Evolutionary conservation across 2,888 invertebrate genomes (phyloP), one percentile per base, ranked within the genome.

Genomic region (Baronia brevicornis): DNA sequence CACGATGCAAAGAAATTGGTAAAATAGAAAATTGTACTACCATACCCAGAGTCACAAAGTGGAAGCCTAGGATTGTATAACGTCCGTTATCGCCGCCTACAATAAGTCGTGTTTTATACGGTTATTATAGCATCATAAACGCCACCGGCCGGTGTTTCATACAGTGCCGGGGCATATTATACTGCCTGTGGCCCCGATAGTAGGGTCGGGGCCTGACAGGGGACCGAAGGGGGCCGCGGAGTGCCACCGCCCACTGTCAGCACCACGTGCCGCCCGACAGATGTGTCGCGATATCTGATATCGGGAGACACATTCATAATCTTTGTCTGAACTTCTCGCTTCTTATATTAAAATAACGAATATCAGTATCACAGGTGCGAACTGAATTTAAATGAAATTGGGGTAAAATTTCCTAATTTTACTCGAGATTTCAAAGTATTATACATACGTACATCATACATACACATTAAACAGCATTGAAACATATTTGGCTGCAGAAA

Each of bases 51-150:
- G 57, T 56, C 60, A 54, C 63, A 59, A 60, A 65, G 64, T 60
- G 59, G 58, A 61, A 63, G 68, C 60, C 69, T 73, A 62, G 62
- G 60, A 70, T 64, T 71, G 71, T 80, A 67, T 71, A 78, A 69
- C 67, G 75, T 72, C 72, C 66, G 75, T 70, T 79, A 84, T 84
- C 78, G 80, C 73, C 71, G 74, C 69, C 72, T 74, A 79, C 80
- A 84, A 84, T 80, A 82, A 82, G 80, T 82, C 78, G 77, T 73
- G 68, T 84, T 85, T 84, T 84, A 84, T 84, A 82, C 66, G 78
- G 79, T 80, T 84, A 85, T 84, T 84, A 84, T 82, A 79, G 80
- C 72, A 64, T 73, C 71, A 80, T 84, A 84, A 84, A 79, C 70
- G 77, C 72, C 80, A 79, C 79, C 78, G 80, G 82, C 69, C 79